These are phyloP conservation scores for Anas platyrhynchos DNA, from an alignment of 2,113 vertebrate genomes.

Conservation along the genomic window DNA sequence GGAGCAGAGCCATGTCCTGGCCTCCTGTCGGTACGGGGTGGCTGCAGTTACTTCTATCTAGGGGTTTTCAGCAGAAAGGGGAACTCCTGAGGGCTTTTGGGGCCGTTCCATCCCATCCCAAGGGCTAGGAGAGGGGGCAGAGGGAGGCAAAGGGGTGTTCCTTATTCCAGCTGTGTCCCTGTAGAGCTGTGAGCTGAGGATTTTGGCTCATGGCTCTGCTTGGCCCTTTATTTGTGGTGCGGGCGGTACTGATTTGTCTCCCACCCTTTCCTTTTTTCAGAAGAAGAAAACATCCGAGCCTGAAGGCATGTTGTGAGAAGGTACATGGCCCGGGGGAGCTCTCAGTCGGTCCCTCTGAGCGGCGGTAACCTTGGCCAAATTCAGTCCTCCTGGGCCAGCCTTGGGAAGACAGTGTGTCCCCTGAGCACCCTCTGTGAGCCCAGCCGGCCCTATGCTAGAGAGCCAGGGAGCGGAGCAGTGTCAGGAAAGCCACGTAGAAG, in stretches of 20 bases:
- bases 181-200: background rate
- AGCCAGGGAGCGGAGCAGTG: background rate
- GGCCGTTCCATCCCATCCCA: background rate
- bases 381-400: background rate
- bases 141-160: background rate
- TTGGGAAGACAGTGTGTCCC: background rate
- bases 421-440: background rate
- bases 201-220: background rate
- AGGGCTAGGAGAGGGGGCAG: background rate
- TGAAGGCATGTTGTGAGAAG: slow-evolving; percentile 54
- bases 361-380: background rate
- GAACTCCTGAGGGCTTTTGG: background rate
- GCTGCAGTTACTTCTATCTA: background rate
- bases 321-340: slow-evolving; percentile 37
- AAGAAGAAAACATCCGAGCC: slow-evolving; percentile 61
- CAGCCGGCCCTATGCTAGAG: background rate
- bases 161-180: background rate
- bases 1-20: background rate
- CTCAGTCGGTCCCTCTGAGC: background rate
- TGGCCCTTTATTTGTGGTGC: background rate
- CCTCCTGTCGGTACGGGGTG: background rate
- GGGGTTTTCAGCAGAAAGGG: background rate
- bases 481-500: background rate
- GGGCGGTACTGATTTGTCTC: background rate
- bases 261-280: slow-evolving; percentile 12